Conservation (phyloP, 2,888 invertebrate genomes). For the Pseudanteris insignis region DNA sequence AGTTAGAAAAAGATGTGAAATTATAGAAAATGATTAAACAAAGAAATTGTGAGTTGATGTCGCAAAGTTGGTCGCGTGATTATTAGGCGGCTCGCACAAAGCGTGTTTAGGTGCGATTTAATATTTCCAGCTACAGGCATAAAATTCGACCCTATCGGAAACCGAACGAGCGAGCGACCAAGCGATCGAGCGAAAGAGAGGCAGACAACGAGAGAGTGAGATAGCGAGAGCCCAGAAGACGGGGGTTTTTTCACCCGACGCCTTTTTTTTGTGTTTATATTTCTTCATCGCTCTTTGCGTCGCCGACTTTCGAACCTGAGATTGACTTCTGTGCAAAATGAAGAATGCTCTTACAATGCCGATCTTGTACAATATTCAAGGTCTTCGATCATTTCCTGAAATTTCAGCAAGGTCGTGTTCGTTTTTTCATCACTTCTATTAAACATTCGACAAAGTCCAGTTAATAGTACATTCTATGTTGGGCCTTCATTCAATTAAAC, state of each 20-base stretch:
- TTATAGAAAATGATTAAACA: neutral
- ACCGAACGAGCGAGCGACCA: slow-evolving; percentile 18
- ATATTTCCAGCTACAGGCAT: slow-evolving; percentile 66
- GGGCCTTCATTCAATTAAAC: no score
- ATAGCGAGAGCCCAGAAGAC: no score
- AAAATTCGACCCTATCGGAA: slow-evolving; percentile 59
- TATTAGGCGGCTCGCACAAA: slow-evolving; percentile 61
- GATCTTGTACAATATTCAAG: slow-evolving; percentile 13
- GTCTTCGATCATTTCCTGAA: slow-evolving; percentile 12
- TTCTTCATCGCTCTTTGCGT: slow-evolving; percentile 43
- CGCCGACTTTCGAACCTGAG: slow-evolving; percentile 10
- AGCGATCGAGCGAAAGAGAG: slow-evolving; percentile 1
- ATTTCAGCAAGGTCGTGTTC: slow-evolving; percentile 11
- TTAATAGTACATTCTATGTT: no score
- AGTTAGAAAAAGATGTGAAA: neutral
- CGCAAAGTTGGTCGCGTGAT: slow-evolving; percentile 40
- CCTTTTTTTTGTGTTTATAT: slow-evolving; percentile 34
- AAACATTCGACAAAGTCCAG: no score
- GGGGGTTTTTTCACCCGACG: slow-evolving; percentile 10
- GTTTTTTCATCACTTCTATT: no score
- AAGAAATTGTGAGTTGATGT: slow-evolving; percentile 28
- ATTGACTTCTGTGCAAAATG: slow-evolving; percentile 26
- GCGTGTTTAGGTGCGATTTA: slow-evolving; percentile 66
- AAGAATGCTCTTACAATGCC: no score
- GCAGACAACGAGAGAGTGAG: no score